Evolutionary conservation across 2,888 invertebrate genomes (phyloP), one percentile per base, ranked within the genome.

Genomic region (Endotricha flammealis): DNA sequence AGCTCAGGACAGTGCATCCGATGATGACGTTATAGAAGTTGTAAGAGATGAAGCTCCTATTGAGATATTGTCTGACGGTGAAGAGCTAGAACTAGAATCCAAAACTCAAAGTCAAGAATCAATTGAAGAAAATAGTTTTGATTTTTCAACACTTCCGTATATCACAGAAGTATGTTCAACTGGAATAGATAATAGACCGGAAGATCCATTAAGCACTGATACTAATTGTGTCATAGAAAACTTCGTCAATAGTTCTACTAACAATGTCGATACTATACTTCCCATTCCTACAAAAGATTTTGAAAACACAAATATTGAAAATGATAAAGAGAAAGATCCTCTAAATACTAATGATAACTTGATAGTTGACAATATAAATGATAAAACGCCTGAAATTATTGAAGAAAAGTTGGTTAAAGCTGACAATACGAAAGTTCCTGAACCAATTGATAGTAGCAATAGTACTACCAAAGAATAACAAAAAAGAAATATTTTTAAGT

Each of bases 1-100:
- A 8, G 33, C 38, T 9, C 48, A 52, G 36, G 70, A 70, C 8
- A 64, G 69, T 28, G 59, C 61, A 12, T 85, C 85, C 1, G 85
- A 86, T 39, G 85, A 86, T 57, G 85, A 83, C 34, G 82, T 83
- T 7, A 83, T 85, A 28, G 85, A 85, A 64, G 82, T 86, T 17
- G 74, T 82, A 4, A 62, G 77, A 54, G 81, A 82, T 41, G 82
- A 86, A 46, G 78, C 80, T 4, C 83, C 85, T 1, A 86, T 86
- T 12, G 77, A 78, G 64, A 82, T 86, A 44, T 45, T 86, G 12
- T 85, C 85, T 1, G 85, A 85, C 12, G 78, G 70, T 3, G 83
- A 85, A 59, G 85, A 86, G 53, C 44, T 62, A 9, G 76, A 78
- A 49, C 36, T 64, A 4, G 61, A 67, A 32, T 66, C 57, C 36